These are phyloP conservation scores for Dasyornis broadbenti DNA, from an alignment of 2,113 vertebrate species.

Conservation along the genomic window DNA sequence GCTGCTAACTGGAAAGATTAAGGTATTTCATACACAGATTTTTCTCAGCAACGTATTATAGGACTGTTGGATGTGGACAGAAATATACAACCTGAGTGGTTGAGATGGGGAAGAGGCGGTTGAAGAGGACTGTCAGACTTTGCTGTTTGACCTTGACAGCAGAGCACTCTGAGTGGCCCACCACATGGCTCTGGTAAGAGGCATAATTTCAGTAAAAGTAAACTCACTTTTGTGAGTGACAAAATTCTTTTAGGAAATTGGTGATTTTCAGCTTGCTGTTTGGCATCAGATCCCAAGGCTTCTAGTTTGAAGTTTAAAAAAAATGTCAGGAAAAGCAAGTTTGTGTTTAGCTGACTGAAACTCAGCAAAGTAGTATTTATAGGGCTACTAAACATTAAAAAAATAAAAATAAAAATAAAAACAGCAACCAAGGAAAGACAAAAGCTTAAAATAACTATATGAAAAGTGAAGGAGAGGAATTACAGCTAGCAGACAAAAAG, in stretches of 20 bases:
- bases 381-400: background rate
- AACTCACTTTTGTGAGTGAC: background rate
- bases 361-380: background rate
- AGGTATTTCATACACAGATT: background rate
- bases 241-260: background rate
- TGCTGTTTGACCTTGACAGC: background rate
- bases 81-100: background rate
- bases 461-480: background rate
- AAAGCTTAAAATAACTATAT: background rate
- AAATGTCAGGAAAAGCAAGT: background rate
- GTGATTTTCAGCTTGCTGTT: background rate
- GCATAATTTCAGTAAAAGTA: background rate
- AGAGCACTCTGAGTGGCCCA: background rate
- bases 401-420: background rate
- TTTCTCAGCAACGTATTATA: background rate
- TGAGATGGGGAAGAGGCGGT: background rate
- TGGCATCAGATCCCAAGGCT: background rate
- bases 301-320: background rate
- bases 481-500: background rate
- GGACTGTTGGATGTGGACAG: background rate
- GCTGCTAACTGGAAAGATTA: background rate
- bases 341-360: background rate
- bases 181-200: background rate
- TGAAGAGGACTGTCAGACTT: background rate
- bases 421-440: rapidly evolving